phyloP scores from a whole-genome alignment of 2,888 invertebrate genomes.

The Entomobrya multifasciata region DNA sequence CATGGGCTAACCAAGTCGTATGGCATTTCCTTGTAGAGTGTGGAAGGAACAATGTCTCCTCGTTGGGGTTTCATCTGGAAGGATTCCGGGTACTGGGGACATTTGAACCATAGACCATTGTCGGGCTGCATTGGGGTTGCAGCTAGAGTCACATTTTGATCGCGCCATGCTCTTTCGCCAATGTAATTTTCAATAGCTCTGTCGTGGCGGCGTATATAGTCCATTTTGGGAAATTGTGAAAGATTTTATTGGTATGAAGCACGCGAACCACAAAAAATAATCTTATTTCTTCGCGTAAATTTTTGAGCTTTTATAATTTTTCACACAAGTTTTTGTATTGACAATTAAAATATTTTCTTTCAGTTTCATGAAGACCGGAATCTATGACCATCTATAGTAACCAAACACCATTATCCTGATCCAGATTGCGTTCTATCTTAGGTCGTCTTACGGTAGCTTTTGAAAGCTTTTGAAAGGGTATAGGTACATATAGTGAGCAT shows the following conservation, averaged over 20 bases:
- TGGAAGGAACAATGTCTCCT: conserved; percentile 17
- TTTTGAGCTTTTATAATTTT: no score
- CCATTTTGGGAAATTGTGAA: background rate
- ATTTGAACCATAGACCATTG: conserved; percentile 27
- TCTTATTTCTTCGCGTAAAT: no score
- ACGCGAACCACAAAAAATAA: background rate
- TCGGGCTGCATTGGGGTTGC: background rate
- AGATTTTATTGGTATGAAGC: background rate
- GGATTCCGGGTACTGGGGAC: conserved; percentile 33
- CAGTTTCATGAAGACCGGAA: no score
- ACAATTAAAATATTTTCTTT: no score
- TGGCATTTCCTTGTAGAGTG: conserved; percentile 30
- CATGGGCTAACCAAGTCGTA: conserved; percentile 12
- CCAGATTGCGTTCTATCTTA: no score
- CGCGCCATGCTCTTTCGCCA: background rate
- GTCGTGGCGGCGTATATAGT: background rate
- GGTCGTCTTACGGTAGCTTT: no score
- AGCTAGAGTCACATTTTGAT: background rate
- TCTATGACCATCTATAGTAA: no score
- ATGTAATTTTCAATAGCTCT: background rate
- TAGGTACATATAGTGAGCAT: no score
- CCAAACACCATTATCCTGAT: no score
- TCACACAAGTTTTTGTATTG: no score
- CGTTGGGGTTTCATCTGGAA: conserved; percentile 44
- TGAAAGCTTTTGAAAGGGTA: no score